Evolutionary conservation across 2,888 invertebrate species (phyloP), one percentile per base, ranked within the genome.

Genomic region (Corythucha ciliata): DNA sequence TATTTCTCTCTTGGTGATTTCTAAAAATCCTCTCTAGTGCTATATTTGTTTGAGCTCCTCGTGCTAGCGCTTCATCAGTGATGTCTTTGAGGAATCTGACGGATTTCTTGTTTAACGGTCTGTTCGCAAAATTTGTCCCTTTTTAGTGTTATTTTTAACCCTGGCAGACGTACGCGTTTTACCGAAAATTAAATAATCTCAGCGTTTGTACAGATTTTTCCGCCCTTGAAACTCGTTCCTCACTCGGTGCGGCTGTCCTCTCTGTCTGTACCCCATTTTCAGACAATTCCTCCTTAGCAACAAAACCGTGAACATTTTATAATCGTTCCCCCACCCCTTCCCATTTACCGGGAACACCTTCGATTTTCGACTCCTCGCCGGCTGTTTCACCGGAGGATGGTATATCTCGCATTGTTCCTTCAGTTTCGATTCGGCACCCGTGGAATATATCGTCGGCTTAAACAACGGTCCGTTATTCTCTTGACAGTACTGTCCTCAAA

Each of bases 1-100:
- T 68, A 61, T 75, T 73, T 26, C 68, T 69, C 56, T 71, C 66
- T 1, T 75, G 63, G 60, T 77, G 76, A 48, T 68, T 69, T 39
- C 69, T 67, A 56, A 76, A 74, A 2, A 76, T 69, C 45, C 65
- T 65, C 57, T 69, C 67, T 52, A 78, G 67, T 56, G 74, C 74
- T 42, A 68, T 66, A 58, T 74, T 74, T 1, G 70, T 71, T 58
- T 73, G 75, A 21, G 73, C 65, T 48, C 73, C 72, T 61, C 71
- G 70, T 27, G 67, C 63, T 39, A 77, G 70, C 53, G 77, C 74
- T 58, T 77, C 77, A 60, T 73, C 72, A 0, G 77, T 77, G 29
- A 78, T 73, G 20, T 70, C 68, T 41, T 69, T 68, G 2, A 70
- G 59, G 54, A 73, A 72, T 52, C 67, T 67, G 1, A 68, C 63